Percentiles rank a stretch among this genome's conserved stretches.
phyloP scores from a whole-genome alignment of 2,113 vertebrate species.

The Pseudolaguvia tuberculata region DNA sequence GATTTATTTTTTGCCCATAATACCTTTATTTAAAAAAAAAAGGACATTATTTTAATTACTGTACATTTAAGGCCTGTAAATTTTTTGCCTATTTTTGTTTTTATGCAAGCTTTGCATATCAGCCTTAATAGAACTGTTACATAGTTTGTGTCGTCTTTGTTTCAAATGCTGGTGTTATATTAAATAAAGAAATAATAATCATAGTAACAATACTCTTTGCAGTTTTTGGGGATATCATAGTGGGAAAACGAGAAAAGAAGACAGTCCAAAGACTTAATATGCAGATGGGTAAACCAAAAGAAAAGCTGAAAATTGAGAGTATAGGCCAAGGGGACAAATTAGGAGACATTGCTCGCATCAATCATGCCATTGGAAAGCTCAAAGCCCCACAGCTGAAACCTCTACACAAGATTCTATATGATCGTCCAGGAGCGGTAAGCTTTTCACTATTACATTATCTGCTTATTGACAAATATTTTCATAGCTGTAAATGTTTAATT shows the following conservation, averaged over 20 bases:
- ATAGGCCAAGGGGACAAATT: conserved; percentile 86
- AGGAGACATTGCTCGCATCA: conserved; percentile 89
- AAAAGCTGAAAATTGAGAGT: conserved; percentile 82
- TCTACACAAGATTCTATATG: conserved; percentile 89
- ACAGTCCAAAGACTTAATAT: conserved; percentile 85
- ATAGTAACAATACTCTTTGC: neutral
- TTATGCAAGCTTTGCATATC: too few species aligned
- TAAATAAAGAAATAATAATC: neutral
- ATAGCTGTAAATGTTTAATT: too few species aligned
- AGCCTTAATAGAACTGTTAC: too few species aligned
- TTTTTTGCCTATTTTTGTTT: too few species aligned
- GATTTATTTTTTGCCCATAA: too few species aligned
- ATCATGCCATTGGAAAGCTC: conserved; percentile 84
- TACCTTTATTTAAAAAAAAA: too few species aligned
- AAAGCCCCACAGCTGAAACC: conserved; percentile 88
- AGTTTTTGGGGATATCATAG: conserved; percentile 70
- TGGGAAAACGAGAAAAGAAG: conserved; percentile 93
- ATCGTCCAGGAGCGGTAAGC: conserved; percentile 89
- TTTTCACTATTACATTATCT: neutral
- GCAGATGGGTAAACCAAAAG: conserved; percentile 79
- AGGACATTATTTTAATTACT: too few species aligned
- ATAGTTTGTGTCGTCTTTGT: too few species aligned
- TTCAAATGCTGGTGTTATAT: neutral
- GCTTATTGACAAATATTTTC: too few species aligned
- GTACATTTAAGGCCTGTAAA: too few species aligned